Conservation (phyloP, 2,888 invertebrate genomes). For the Ectemnius lituratus region DNA sequence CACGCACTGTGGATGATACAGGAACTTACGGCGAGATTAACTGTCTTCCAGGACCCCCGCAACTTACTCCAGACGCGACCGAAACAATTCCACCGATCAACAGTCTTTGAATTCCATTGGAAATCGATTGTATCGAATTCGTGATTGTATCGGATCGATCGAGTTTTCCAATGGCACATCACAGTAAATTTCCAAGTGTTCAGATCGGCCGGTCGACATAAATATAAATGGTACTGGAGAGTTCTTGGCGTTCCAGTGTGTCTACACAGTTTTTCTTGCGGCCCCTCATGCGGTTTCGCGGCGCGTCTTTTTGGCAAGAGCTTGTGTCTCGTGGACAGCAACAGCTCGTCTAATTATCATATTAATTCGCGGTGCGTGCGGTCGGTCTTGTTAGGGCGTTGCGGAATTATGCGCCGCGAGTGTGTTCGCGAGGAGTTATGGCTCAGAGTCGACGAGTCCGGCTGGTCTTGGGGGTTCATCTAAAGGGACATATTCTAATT, state of each 20-base stretch:
- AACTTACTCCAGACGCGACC: no score
- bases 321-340: not conserved
- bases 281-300: not conserved
- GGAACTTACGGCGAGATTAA: no score
- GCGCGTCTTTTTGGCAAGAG: not conserved
- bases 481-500: not conserved
- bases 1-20: conserved; percentile 32
- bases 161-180: no score
- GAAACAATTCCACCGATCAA: no score
- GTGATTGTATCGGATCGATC: no score
- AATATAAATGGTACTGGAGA: no score
- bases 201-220: no score
- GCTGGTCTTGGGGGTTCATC: conserved; percentile 1
- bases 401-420: not conserved
- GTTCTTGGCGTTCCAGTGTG: not conserved
- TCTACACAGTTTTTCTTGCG: not conserved
- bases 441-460: not conserved
- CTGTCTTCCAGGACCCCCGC: no score
- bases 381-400: not conserved
- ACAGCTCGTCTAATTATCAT: conserved; percentile 11
- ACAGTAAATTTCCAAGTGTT: no score
- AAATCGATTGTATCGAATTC: no score
- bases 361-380: conserved; percentile 10
- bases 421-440: no score
- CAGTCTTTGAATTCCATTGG: no score